Percentiles rank a stretch among this genome's conserved stretches.
Conservation (phyloP, 1,140 invertebrate genomes). For the Aricia agestis region DNA sequence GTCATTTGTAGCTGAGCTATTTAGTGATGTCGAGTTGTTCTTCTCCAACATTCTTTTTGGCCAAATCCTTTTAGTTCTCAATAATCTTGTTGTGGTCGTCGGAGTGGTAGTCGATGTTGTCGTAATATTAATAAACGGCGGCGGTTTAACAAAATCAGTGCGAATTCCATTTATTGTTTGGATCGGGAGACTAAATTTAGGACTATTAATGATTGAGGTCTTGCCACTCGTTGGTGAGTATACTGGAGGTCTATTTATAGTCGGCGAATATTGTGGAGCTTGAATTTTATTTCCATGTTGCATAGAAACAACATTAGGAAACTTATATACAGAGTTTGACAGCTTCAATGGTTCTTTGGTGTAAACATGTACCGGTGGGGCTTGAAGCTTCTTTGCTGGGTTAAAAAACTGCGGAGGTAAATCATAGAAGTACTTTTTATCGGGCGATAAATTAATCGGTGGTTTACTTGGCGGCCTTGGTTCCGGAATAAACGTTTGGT, state of each 20-base stretch:
- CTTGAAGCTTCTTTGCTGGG: conserved; percentile 36
- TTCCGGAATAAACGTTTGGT: conserved; percentile 43
- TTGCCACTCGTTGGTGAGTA: conserved; percentile 39
- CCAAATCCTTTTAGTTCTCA: conserved; percentile 69
- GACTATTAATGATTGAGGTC: conserved; percentile 40
- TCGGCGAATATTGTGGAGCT: neutral
- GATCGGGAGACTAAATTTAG: conserved; percentile 58
- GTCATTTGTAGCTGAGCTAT: conserved; percentile 30
- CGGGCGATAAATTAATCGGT: conserved; percentile 45
- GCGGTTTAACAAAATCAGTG: conserved; percentile 51
- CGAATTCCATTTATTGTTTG: conserved; percentile 62
- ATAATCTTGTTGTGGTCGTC: conserved; percentile 44
- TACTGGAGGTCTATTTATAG: neutral
- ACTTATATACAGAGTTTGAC: conserved; percentile 54
- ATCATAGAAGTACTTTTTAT: conserved; percentile 42
- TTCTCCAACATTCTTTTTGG: conserved; percentile 58
- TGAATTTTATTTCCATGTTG: conserved; percentile 24
- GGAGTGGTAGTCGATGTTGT: conserved; percentile 39
- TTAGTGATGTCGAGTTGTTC: conserved; percentile 42
- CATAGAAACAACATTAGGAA: conserved; percentile 52
- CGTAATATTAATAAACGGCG: conserved; percentile 38
- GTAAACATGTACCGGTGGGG: conserved; percentile 40
- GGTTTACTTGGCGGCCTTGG: conserved; percentile 59
- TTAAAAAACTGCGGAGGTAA: conserved; percentile 44
- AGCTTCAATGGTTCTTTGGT: conserved; percentile 41